Conservation (phyloP, 2,888 invertebrate genomes). For the Ischnura elegans region DNA sequence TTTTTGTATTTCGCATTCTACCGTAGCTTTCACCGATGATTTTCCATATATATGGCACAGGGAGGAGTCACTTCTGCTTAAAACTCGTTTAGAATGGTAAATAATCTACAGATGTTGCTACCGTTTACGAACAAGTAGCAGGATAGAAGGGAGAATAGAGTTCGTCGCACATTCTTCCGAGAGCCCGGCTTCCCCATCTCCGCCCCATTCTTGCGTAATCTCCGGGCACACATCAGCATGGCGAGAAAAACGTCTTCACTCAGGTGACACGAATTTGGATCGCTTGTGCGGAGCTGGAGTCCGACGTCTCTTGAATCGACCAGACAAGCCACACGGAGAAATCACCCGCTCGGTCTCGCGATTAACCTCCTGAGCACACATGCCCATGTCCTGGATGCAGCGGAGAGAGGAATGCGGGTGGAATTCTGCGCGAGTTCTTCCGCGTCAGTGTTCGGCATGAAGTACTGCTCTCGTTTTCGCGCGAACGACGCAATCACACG, state of each 20-base stretch:
- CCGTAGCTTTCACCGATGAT: too few species aligned
- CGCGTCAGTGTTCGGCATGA: background rate
- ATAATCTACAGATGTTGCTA: too few species aligned
- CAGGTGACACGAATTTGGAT: background rate
- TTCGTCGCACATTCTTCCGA: background rate
- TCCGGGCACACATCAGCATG: background rate
- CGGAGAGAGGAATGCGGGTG: background rate
- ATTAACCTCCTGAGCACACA: slow-evolving; percentile 1
- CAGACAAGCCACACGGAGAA: background rate
- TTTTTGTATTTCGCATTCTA: too few species aligned
- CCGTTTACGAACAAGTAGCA: too few species aligned
- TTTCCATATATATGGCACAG: too few species aligned
- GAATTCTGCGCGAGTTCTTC: background rate
- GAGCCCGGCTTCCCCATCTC: background rate
- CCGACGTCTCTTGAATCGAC: background rate
- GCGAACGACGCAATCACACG: too few species aligned
- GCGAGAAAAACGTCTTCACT: background rate
- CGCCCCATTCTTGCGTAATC: background rate
- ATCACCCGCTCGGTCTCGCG: background rate
- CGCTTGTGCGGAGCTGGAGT: background rate
- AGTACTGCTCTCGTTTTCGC: background rate
- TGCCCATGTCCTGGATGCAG: background rate
- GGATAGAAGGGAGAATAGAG: background rate
- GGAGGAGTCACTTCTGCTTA: too few species aligned
- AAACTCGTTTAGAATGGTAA: too few species aligned